Base-by-base conservation (phyloP, 2,888 invertebrate genomes). In the Allygus modestus region DNA sequence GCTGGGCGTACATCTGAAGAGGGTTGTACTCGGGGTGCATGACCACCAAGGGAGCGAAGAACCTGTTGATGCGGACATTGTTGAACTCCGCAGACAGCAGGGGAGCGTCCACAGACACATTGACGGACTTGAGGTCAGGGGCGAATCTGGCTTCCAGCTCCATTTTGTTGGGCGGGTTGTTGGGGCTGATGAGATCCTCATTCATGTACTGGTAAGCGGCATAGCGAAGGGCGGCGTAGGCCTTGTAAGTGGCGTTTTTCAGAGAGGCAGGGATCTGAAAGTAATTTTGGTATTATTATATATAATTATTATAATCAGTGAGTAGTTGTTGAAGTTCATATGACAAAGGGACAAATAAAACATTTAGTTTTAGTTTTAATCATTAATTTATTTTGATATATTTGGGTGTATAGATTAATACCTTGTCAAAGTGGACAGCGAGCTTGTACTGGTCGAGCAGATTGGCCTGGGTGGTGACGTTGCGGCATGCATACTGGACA, bases 401-500 rank as follows among this genome's bases (percentile, higher is more conserved):
- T 4, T 37, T 37, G 37, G n/a, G n/a, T 37, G 9, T 37, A 37
- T 37, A 7, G 4, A 46, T 17, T 46, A 7, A 20, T 77, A 84
- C 84, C 69, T 82, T 84, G 12, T 84, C 84, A 61, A 92, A 92
- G 9, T 92, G 90, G 0, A 93, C 88, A n/a, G 91, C 89, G 0
- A 93, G 88, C 75, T 91, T 90, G 23, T 92, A 88, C 81, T 91
- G 89, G 87, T 95, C 93, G 77, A 93, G 90, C 54, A 92, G 89
- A 86, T 92, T 92, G 4, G 94, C 93, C 85, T 90, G 89, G 26
- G 91, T 89, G 9, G 92, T 92, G 88, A 93, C 91, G 86, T 93
- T 91, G 84, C 92, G 92, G 89, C 95, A 95, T 84, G 92, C 92
- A 1, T 91, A 90, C 84, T 93, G 91, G 88, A 93, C 92, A 86